A percentile compares a stretch with the other conserved stretches of the same genome.
Conservation (phyloP, 2,113 vertebrate genomes). For the Calyptommatus sinebrachiatus region DNA sequence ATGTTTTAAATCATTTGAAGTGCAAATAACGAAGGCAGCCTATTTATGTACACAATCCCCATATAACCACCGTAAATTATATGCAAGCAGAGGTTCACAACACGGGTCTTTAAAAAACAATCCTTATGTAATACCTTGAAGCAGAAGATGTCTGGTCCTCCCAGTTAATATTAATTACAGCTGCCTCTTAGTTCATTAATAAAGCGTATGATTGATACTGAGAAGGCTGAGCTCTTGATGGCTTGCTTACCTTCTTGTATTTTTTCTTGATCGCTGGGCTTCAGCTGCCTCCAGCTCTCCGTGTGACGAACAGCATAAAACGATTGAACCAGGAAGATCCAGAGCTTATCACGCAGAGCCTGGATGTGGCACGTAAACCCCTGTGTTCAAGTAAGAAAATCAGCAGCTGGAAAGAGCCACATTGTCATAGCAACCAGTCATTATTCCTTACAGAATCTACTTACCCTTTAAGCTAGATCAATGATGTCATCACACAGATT, state of each 20-base stretch:
- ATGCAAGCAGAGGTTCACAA: slow-evolving; percentile 36
- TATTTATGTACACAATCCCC: slow-evolving; percentile 8
- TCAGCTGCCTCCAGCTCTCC: slow-evolving; percentile 87
- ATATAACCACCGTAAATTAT: slow-evolving; percentile 21
- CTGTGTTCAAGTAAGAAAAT: slow-evolving; percentile 90
- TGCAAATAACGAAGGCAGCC: slow-evolving; percentile 47
- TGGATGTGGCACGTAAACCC: slow-evolving; percentile 86
- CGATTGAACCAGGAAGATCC: slow-evolving; percentile 94
- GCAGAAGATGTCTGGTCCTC: slow-evolving; percentile 40
- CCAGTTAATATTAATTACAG: slow-evolving; percentile 39
- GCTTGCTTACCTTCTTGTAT: slow-evolving; percentile 86
- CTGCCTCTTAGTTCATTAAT: slow-evolving; percentile 33
- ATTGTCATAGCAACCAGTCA: slow-evolving; percentile 96
- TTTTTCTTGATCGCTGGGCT: slow-evolving; percentile 79
- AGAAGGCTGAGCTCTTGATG: slow-evolving; percentile 26
- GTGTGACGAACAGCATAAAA: slow-evolving; percentile 95
- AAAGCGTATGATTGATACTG: slow-evolving; percentile 40
- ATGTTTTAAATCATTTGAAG: slow-evolving; percentile 52
- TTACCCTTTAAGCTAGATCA: slow-evolving; percentile 82
- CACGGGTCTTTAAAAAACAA: slow-evolving; percentile 24
- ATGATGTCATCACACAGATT: slow-evolving; percentile 86
- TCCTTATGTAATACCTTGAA: slow-evolving; percentile 40
- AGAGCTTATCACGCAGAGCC: slow-evolving; percentile 85
- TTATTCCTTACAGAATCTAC: slow-evolving; percentile 85
- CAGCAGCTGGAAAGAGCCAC: slow-evolving; percentile 92